Evolutionary conservation across 1,140 invertebrate species (phyloP), one percentile per base, ranked within the genome.

Genomic region (Drosophila virilis): DNA sequence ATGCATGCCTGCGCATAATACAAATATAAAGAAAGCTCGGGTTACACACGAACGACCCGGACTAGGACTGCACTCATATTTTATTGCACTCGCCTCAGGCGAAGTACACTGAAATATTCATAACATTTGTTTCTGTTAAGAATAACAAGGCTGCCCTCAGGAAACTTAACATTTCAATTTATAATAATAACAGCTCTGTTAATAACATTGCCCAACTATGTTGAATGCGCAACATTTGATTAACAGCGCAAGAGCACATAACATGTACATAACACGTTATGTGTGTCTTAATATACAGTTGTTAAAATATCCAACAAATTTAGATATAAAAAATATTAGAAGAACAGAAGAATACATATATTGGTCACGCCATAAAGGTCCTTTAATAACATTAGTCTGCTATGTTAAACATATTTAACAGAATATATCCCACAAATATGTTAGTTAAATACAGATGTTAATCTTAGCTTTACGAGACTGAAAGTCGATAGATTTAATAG

Each of bases 1-100:
- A 89, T 88, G 83, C 83, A 88, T 88, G 83, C 73, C 84, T 54
- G 84, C 73, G 84, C 83, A 88, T 88, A 88, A 85, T 85, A 78
- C 78, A 77, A 75, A 66, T 85, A 81, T 80, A 78, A 85, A 81
- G 80, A 85, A 86, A 86, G 78, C 81, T 85, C 81, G 60, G 82
- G 74, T 85, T 85, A 81, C 81, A 85, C 78, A 85, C 82, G 68
- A 60, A 61, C 77, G 76, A 88, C 79, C 77, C 33, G 62, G 45
- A 71, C 83, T 64, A 88, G 78, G 83, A 68, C 66, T 75, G 74
- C 46, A 73, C 83, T 79, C 82, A 82, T 76, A 71, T 76, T 83
- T 78, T 69, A 82, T 78, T 78, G 70, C 78, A 48, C 58, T 62
- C 46, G 22, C 35, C 15, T 13, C 33, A 33, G 28, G 8, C 10